Base-by-base conservation (phyloP, 2,797 vertebrate genomes). In the Odontamblyopus lacepedii region DNA sequence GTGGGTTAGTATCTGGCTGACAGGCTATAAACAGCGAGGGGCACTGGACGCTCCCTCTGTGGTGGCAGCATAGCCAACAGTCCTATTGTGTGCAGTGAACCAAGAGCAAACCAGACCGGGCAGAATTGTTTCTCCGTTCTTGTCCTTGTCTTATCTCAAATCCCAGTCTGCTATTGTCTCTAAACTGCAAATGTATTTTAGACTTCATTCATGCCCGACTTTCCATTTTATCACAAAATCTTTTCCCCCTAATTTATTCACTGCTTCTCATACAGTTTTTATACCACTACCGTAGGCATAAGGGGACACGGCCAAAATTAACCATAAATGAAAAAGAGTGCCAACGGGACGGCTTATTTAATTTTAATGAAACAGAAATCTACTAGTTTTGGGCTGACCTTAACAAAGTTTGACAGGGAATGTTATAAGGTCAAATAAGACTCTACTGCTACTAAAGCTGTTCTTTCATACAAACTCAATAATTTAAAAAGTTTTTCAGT, bases 1-100 rank as follows among this genome's bases (percentile, higher is more conserved):
- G 80, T 75, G 78, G 85, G 84, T 92, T 89, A 91, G 84, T 65
- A 77, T 92, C 88, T 79, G 65, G 84, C 61, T 91, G 89, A 87
- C 87, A 84, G 84, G 77, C 87, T 83, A 85, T 77, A 87, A 88
- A 84, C 88, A 85, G 81, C 81, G 71, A 78, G 75, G 69, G 72
- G 67, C 71, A 29, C 74, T 69, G 78, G 82, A 81, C 75, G 78
- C 80, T 70, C 68, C 73, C 27, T 60, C 73, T 50, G 67, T 76
- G 63, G 75, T 78, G 75, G 73, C 80, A 88, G 79, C 70, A 63
- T 71, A 78, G 78, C 78, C 79, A 81, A 73, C 64, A 75, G 80
- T 63, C 60, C 63, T 50, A 64, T 77, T 84, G 86, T 88, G 80
- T 82, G 77, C 85, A 79, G 76, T 69, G 70, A 83, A 68, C 80